Evolutionary conservation across 2,797 vertebrate genomes (phyloP).

Genomic region (Channa striata): DNA sequence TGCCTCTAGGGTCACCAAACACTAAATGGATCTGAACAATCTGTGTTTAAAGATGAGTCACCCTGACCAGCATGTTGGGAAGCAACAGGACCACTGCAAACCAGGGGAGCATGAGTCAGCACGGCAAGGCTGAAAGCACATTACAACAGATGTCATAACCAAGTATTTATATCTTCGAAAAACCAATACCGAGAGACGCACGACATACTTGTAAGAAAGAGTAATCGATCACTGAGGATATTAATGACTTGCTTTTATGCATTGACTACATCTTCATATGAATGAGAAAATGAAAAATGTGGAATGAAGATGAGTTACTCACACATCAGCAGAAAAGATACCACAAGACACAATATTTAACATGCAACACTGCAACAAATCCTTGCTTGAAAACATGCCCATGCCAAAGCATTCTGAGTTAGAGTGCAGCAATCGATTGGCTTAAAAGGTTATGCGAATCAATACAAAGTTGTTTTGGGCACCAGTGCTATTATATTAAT

Average conservation of each 20-base stretch:
- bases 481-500: constrained; percentile 83
- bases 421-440: constrained; percentile 82
- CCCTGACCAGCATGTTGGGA: constrained; percentile 29
- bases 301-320: constrained; percentile 28
- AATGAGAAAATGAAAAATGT: constrained; percentile 14
- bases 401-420: constrained; percentile 70
- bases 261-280: constrained; percentile 8
- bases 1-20: constrained; percentile 41
- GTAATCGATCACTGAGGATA: neutral
- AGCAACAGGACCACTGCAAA: constrained; percentile 49
- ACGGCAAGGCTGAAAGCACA: constrained; percentile 28
- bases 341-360: constrained; percentile 57
- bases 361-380: constrained; percentile 69
- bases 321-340: constrained; percentile 40
- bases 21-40: constrained; percentile 50
- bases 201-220: neutral
- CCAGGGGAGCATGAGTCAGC: constrained; percentile 62
- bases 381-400: constrained; percentile 70
- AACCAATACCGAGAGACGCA: neutral
- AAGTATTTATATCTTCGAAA: constrained; percentile 31
- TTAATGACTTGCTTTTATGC: constrained; percentile 7
- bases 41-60: constrained; percentile 62
- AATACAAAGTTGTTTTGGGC: constrained; percentile 86
- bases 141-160: constrained; percentile 30
- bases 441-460: constrained; percentile 85